phyloP scores from a whole-genome alignment of 2,888 invertebrate species.

The Pseudoips prasinana region DNA sequence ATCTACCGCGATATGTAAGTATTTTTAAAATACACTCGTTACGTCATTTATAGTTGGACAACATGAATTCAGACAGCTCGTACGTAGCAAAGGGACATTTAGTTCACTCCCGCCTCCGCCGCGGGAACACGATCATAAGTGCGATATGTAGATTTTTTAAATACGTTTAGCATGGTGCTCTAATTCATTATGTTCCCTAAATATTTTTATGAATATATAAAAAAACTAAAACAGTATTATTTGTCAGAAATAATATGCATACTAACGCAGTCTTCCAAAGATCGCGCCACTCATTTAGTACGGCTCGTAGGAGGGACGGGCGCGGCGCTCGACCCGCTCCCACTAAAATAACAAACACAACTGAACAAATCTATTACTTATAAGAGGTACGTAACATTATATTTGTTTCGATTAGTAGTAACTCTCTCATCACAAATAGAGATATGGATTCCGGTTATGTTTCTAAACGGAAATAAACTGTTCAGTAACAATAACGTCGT shows the following conservation, averaged over 20 bases:
- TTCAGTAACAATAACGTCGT: slow-evolving; percentile 64
- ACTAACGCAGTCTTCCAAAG: slow-evolving; percentile 73
- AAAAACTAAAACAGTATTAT: slow-evolving; percentile 67
- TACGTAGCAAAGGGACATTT: slow-evolving; percentile 39
- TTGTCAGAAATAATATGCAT: slow-evolving; percentile 56
- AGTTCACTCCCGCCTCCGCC: slow-evolving; percentile 26
- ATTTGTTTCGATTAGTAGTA: slow-evolving; percentile 13
- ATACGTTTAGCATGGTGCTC: slow-evolving; percentile 73
- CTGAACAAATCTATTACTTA: slow-evolving; percentile 22
- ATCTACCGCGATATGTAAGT: slow-evolving; percentile 71
- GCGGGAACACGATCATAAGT: slow-evolving; percentile 28
- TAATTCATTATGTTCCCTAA: slow-evolving; percentile 51
- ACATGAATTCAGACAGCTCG: slow-evolving; percentile 51
- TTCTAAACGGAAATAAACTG: slow-evolving; percentile 28
- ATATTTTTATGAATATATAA: slow-evolving; percentile 55
- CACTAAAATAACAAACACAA: slow-evolving; percentile 14
- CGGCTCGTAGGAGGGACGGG: slow-evolving; percentile 7
- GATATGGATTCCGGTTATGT: slow-evolving; percentile 28
- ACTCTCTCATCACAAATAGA: slow-evolving; percentile 48
- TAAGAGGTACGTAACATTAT: slow-evolving; percentile 24
- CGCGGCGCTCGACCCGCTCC: too few relatives aligned
- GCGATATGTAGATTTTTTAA: slow-evolving; percentile 49
- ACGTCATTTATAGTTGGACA: slow-evolving; percentile 51
- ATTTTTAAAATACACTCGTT: slow-evolving; percentile 75
- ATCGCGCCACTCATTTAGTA: slow-evolving; percentile 41